Conservation (phyloP, 2,797 vertebrate species). For the Pseudochirops cupreus region DNA sequence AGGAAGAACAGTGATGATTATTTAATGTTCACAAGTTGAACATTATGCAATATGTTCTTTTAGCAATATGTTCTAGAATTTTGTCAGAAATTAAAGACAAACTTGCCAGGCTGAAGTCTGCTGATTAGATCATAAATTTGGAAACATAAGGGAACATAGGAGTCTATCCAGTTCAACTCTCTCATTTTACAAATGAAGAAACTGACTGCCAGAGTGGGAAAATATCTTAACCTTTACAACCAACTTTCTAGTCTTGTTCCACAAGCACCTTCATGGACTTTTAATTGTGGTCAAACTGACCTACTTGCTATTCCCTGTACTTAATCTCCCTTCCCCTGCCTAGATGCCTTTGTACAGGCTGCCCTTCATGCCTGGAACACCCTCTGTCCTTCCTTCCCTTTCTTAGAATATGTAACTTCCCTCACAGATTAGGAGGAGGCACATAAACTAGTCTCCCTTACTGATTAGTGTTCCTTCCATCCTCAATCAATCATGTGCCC, state of each 20-base stretch:
- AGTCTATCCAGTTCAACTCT: background rate
- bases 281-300: background rate
- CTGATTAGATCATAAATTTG: background rate
- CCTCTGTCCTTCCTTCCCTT: background rate
- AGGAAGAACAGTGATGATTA: background rate
- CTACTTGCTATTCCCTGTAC: background rate
- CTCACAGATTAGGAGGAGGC: background rate
- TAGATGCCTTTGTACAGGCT: background rate
- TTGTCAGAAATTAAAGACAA: background rate
- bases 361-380: background rate
- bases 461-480: background rate
- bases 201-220: background rate
- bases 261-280: background rate
- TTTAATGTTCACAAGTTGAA: background rate
- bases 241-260: background rate
- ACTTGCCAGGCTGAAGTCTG: background rate
- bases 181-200: background rate
- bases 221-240: background rate
- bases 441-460: background rate
- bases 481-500: background rate
- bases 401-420: background rate
- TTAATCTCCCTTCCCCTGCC: background rate
- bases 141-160: background rate
- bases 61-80: background rate
- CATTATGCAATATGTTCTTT: background rate